Percentiles rank a stretch among this genome's conserved stretches.
Conservation (phyloP, 2,888 invertebrate genomes). For the Brenthis ino region DNA sequence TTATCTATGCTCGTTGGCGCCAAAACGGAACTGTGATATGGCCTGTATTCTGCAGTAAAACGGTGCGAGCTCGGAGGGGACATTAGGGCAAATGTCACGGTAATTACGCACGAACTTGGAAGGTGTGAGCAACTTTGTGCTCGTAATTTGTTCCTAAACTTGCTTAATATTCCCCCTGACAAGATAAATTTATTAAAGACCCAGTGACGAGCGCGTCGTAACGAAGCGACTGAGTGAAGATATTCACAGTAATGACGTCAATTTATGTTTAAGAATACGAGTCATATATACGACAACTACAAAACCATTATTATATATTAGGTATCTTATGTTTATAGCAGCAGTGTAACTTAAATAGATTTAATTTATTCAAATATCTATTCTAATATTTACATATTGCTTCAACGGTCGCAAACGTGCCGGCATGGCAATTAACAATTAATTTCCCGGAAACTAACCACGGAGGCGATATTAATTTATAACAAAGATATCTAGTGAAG, state of each 20-base stretch:
- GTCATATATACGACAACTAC: conserved; percentile 16
- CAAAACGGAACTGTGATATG: conserved; percentile 66
- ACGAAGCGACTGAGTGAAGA: conserved; percentile 36
- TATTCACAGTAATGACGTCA: conserved; percentile 51
- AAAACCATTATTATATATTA: conserved; percentile 13
- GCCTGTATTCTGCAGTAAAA: conserved; percentile 59
- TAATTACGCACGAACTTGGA: conserved; percentile 69
- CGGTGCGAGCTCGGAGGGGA: conserved; percentile 50
- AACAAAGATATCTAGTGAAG: too few relatives aligned
- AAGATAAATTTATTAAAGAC: conserved; percentile 78
- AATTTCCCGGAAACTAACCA: too few relatives aligned
- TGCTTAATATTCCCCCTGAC: conserved; percentile 75
- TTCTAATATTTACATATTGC: too few relatives aligned
- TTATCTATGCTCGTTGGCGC: conserved; percentile 72
- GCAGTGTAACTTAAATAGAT: too few relatives aligned
- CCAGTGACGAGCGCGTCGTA: conserved; percentile 54
- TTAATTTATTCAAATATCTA: too few relatives aligned
- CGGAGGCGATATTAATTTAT: too few relatives aligned
- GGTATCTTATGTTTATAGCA: too few relatives aligned
- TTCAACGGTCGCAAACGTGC: too few relatives aligned
- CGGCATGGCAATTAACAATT: too few relatives aligned
- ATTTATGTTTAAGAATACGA: conserved; percentile 48
- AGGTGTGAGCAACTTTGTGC: conserved; percentile 71
- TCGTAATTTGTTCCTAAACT: conserved; percentile 78
- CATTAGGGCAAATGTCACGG: conserved; percentile 61